Evolutionary conservation across 2,797 vertebrate genomes (phyloP), one percentile per base, ranked within the genome.

Genomic region (Melanotaenia boesemani): DNA sequence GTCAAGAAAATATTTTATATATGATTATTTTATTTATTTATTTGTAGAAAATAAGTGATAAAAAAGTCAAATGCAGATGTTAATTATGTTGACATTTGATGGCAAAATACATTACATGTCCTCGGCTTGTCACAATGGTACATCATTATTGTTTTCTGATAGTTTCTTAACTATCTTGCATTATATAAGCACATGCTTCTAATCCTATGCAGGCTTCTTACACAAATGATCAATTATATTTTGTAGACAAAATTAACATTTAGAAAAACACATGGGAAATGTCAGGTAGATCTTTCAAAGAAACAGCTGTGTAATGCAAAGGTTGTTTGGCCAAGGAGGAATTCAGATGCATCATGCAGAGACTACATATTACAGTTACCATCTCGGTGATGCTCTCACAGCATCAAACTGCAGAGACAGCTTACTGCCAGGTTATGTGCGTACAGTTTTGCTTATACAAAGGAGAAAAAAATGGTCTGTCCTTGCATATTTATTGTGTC

Each of bases 51-150:
- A 64, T 13, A 63, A 15, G 54, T 3, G 30, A 8, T 39, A 39
- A 28, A 54, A 58, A 48, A 66, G n/a, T 57, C n/a, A 64, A 64
- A 65, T 30, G 36, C 2, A 63, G 62, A 70, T 70, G 16, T 0
- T 56, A 9, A 62, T 41, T 20, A 39, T 15, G 30, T 46, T 9
- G 0, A 11, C 0, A 56, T n/a, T 37, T 39, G 16, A 60, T 12
- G 1, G n/a, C 22, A 50, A 46, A 24, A 50, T 67, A 11, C 6
- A 22, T 52, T 18, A 4, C 13, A 28, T 63, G 26, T 39, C 30
- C 30, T 41, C 13, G 41, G 46, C 16, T 41, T 48, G 58, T 46
- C 59, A 62, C 22, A 6, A 1, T 13, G 15, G 16, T 44, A 9
- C 18, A 36, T 48, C 22, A n/a, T 4, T 6, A 12, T 10, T 52